Base-by-base conservation (phyloP, 2,888 invertebrate genomes). In the Xiphydria camelus region DNA sequence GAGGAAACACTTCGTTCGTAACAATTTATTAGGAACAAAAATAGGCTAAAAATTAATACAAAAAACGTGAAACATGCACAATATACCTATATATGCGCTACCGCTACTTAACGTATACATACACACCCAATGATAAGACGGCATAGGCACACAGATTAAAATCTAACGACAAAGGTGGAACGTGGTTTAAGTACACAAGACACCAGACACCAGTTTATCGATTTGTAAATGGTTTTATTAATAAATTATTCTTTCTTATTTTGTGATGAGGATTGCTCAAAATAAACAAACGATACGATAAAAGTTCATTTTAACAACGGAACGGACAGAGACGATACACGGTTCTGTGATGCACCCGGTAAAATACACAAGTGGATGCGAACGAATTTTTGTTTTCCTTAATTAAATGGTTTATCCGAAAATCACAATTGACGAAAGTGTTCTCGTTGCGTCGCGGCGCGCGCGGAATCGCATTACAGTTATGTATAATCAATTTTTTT, bases 181-280 rank as follows among this genome's bases (percentile, higher is more conserved):
- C 12, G 37, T 37, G 33, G 9, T 21, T 37, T 21, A 14, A 6
- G 4, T 22, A 29, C 41, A 35, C 40, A 14, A 29, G 29, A 46
- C 31, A 57, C 59, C 49, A 49, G 44, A 52, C 46, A 46, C 40
- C 43, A 45, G 41, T 47, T 49, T 51, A 51, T 68, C 68, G 66
- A 68, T 73, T 73, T 71, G 64, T 68, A 71, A 72, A 73, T 73
- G 64, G 62, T 74, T 74, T 74, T 73, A 73, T 73, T 72, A 72
- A 73, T 74, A 74, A 74, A 73, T 74, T 72, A 74, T 73, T 61
- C 62, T 62, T 65, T 68, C 62, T 68, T 67, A 63, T 68, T 67
- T 62, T 64, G 63, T 67, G 66, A 64, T 66, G 66, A 73, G 65
- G 64, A 69, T 67, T 66, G 64, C 62, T 73, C 62, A 61, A 71